These are phyloP conservation scores for Microctenopoma stevenorrisi DNA, from an alignment of 2,797 vertebrate genomes.

Conservation along the genomic window DNA sequence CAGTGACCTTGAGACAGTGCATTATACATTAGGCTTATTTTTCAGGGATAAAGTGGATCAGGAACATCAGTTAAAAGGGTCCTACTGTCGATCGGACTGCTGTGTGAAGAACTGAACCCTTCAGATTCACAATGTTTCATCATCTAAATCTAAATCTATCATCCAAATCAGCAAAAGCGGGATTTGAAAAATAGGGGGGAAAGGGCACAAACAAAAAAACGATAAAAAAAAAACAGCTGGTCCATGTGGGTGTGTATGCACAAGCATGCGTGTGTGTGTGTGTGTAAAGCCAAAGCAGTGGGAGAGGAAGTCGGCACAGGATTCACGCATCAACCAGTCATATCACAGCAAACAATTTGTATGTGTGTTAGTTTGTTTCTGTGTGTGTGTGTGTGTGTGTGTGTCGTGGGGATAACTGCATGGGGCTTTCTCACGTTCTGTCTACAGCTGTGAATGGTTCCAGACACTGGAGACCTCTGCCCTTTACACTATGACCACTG, in stretches of 20 bases:
- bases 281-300: conserved; percentile 37
- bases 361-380: conserved; percentile 30
- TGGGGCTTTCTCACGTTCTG: conserved; percentile 84
- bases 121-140: conserved; percentile 26
- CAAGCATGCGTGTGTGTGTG: conserved; percentile 19
- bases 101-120: background rate
- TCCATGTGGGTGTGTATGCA: conserved; percentile 25
- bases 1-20: too few species aligned
- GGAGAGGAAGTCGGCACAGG: conserved; percentile 71
- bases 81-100: background rate
- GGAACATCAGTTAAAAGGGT: too few species aligned
- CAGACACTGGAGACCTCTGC: conserved; percentile 74
- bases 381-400: conserved; percentile 65
- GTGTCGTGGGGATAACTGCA: conserved; percentile 79
- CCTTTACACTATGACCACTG: conserved; percentile 72
- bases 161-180: conserved; percentile 28
- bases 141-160: conserved; percentile 21
- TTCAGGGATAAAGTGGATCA: too few species aligned
- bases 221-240: conserved; percentile 64
- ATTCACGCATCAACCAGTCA: conserved; percentile 60
- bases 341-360: conserved; percentile 73
- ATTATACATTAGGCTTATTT: too few species aligned
- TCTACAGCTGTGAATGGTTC: conserved; percentile 84
- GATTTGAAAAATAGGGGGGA: conserved; percentile 45
- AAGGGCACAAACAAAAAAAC: conserved; percentile 55